Percentiles rank a stretch among this genome's conserved stretches.
Evolutionary conservation across 2,888 invertebrate species (phyloP).

Genomic region (Lithosia quadra): DNA sequence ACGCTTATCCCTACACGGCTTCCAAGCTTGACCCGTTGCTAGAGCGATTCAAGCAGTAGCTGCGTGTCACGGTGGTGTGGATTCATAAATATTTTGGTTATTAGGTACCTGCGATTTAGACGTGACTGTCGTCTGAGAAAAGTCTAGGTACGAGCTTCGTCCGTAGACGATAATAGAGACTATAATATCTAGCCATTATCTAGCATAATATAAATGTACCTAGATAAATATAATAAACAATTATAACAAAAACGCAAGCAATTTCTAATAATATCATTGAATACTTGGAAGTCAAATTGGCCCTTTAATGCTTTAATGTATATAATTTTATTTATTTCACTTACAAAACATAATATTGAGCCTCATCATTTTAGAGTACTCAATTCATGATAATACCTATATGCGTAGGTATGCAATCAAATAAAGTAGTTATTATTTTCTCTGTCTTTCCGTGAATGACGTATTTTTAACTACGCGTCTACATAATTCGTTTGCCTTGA

Average conservation of each 20-base stretch:
- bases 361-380: conserved; percentile 2
- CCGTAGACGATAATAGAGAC: neutral
- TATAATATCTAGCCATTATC: too few species aligned
- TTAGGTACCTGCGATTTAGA: too few species aligned
- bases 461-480: neutral
- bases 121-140: neutral
- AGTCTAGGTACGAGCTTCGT: neutral
- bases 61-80: too few species aligned
- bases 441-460: neutral
- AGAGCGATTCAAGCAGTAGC: neutral
- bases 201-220: too few species aligned
- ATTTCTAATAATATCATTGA: too few species aligned
- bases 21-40: neutral
- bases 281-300: neutral
- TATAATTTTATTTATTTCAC: too few species aligned
- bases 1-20: neutral
- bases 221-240: too few species aligned
- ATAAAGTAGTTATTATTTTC: neutral
- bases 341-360: neutral
- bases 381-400: too few species aligned
- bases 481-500: neutral
- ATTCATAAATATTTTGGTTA: too few species aligned
- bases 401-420: too few species aligned
- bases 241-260: neutral
- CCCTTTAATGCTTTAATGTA: too few species aligned